Conservation (phyloP, 2,797 vertebrate species). For the Arnoldichthys spilopterus region DNA sequence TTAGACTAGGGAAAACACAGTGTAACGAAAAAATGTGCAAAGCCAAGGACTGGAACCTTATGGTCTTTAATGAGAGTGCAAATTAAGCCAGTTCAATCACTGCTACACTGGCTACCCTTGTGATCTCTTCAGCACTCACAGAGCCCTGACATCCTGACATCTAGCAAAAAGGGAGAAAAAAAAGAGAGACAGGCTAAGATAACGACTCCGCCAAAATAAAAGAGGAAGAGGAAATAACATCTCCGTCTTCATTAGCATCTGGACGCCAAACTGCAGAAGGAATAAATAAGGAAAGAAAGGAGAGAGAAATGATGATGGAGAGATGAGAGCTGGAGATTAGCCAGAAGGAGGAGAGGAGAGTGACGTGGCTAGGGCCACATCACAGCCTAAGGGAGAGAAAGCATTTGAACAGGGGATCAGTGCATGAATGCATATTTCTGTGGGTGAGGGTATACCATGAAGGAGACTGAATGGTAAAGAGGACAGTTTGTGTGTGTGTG, state of each 20-base stretch:
- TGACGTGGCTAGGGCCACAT: slow-evolving; percentile 39
- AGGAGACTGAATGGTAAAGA: background rate
- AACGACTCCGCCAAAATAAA: slow-evolving; percentile 38
- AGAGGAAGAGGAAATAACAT: slow-evolving; percentile 69
- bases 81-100: background rate
- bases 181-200: slow-evolving; percentile 34
- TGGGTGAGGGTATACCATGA: background rate
- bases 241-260: slow-evolving; percentile 79
- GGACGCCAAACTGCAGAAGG: slow-evolving; percentile 58
- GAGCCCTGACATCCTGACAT: slow-evolving; percentile 48
- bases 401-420: background rate
- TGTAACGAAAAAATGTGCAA: too few relatives aligned
- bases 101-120: slow-evolving; percentile 16
- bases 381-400: background rate
- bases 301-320: slow-evolving; percentile 51
- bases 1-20: background rate
- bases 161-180: slow-evolving; percentile 42
- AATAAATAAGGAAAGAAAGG: slow-evolving; percentile 38
- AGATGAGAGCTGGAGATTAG: slow-evolving; percentile 44
- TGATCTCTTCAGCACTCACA: background rate
- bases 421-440: background rate
- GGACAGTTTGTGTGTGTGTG: background rate
- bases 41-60: background rate
- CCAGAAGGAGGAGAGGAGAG: slow-evolving; percentile 30
- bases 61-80: background rate